Base-by-base conservation (phyloP, 2,113 vertebrate genomes). In the Tricholaema leucomelas region DNA sequence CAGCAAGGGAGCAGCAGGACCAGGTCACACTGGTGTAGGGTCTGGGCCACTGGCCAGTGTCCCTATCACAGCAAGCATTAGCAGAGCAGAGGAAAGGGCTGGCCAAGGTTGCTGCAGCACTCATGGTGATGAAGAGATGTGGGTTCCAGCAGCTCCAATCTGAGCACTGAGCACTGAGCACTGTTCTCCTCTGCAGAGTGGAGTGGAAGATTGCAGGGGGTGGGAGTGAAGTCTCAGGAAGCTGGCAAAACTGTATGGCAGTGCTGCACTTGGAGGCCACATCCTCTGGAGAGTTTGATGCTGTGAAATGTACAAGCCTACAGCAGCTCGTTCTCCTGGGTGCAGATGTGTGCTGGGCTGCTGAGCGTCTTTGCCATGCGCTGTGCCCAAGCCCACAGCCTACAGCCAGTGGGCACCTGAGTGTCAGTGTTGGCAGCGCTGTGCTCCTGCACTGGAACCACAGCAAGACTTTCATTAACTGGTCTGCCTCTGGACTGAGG, bases 131-230 rank as follows among this genome's bases (percentile, higher is more conserved):
- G 56, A 10, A 6, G 42, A 40, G n/a, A 4, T 30, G 33, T 27
- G 0, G 0, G 9, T 10, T 46, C 42, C 42, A 2, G 55, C 10
- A 31, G 21, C 24, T 40, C 61, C 52, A 33, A 58, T 28, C 54
- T 0, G 1, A 28, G 75, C 12, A 5, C 20, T 0, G 1, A 28
- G 75, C 12, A 5, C 20, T 4, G n/a, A 28, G 18, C 4, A 1
- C 5, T 65, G 19, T 46, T 48, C 7, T 21, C 11, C 42, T 14
- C 17, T 2, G 2, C 6, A 4, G 88, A 33, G 33, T 0, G 0
- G 30, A 44, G 28, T 5, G 63, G 44, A 38, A 36, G 73, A 27
- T 14, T 14, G 15, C 5, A 1, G 6, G 4, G 12, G 8, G 11
- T 9, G 63, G 33, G 13, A 65, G 9, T 0, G 0, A 31, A 55